Evolutionary conservation across 1,140 invertebrate genomes (phyloP), one percentile per base, ranked within the genome.

Genomic region (Drosophila varians): DNA sequence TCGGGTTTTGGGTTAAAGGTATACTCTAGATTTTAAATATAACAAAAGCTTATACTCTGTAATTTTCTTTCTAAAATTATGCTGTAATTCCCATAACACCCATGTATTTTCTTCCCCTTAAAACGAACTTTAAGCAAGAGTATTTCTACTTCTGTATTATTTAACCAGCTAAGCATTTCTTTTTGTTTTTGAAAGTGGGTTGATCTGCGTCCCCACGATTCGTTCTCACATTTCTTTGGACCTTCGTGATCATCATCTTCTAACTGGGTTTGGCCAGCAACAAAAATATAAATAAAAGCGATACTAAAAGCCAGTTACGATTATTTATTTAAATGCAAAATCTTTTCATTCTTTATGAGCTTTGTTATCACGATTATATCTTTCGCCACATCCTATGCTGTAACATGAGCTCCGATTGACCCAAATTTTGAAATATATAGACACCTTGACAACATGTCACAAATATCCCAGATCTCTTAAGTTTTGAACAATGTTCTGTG

Each of bases 261-360:
- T 46, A 74, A 60, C 68, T 74, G 77, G 77, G 57, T 19, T 74
- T 60, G 62, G 49, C 46, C 57, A 53, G 47, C 42, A 38, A 38
- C 12, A 6, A 12, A 38, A 38, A 21, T 26, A 40, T 25, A 49
- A 62, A 36, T 25, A 46, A 53, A 58, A 65, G 48, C 46, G 45
- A 46, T 60, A 83, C 83, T 61, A 77, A 82, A 72, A 74, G 74
- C 42, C 78, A 82, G 74, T 77, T 74, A 83, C 49, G 62, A 83
- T 42, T 38, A 25, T 60, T 83, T 54, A 82, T 82, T 82, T 74
- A 69, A 74, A 83, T 82, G 79, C 31, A 16, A 47, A 80, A 60
- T 65, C 60, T 60, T 68, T 72, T 72, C 49, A 49, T 76, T 82
- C 46, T 58, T 45, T 70, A 25, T 21, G 19, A 5, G n/a, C 36